Conservation (phyloP, 2,888 invertebrate species). For the Drosophila falleni region DNA sequence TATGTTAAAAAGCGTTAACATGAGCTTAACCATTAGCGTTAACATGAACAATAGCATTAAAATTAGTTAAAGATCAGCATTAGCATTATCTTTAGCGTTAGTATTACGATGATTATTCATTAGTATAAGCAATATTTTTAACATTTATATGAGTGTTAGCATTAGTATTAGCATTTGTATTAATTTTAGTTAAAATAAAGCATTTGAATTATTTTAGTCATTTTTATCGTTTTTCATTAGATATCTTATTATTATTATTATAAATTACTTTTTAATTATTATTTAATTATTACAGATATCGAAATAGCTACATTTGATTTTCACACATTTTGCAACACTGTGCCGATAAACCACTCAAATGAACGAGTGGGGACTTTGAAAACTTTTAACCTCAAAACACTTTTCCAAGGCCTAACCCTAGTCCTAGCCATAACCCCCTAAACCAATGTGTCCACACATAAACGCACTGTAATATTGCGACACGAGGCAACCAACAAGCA, state of each 20-base stretch:
- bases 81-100: too few species aligned
- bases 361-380: constrained; percentile 35
- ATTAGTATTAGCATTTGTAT: too few species aligned
- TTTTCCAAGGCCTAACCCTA: constrained; percentile 53
- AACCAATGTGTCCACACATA: constrained; percentile 43
- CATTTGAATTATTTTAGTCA: too few species aligned
- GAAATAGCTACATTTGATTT: background rate
- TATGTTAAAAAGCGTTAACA: too few species aligned
- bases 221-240: too few species aligned
- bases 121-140: background rate
- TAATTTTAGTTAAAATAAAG: too few species aligned
- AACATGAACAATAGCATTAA: too few species aligned
- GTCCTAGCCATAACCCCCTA: background rate
- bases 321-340: constrained; percentile 2
- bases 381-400: constrained; percentile 75
- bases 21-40: too few species aligned
- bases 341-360: constrained; percentile 22
- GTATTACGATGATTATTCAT: too few species aligned
- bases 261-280: background rate
- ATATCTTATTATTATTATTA: background rate
- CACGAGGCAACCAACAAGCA: constrained; percentile 73
- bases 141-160: background rate
- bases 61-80: too few species aligned
- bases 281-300: background rate
- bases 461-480: constrained; percentile 56